These are phyloP conservation scores for Drosophila meridiana DNA, from an alignment of 2,888 invertebrate genomes.

Conservation along the genomic window DNA sequence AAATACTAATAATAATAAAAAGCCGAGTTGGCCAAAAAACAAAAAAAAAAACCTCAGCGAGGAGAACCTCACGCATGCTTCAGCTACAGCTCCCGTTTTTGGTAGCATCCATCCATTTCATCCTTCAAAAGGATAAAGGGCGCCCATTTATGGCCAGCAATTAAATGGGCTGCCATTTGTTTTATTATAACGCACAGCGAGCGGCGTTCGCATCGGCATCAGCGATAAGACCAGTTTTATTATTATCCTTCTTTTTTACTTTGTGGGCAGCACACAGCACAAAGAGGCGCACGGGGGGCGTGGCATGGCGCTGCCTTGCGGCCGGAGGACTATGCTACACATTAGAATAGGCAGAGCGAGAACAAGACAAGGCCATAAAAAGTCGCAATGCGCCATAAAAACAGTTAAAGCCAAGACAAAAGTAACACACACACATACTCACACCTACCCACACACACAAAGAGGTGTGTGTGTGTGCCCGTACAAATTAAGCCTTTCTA, in stretches of 20 bases:
- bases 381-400: constrained; percentile 80
- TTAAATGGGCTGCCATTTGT: constrained; percentile 83
- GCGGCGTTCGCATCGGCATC: constrained; percentile 70
- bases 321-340: constrained; percentile 50
- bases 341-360: constrained; percentile 76
- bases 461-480: constrained; percentile 23
- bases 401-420: constrained; percentile 81
- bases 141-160: constrained; percentile 83
- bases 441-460: constrained; percentile 23
- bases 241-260: constrained; percentile 72
- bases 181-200: constrained; percentile 75
- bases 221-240: constrained; percentile 76
- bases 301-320: constrained; percentile 30
- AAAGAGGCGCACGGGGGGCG: background rate
- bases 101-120: constrained; percentile 60
- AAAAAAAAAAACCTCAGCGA: constrained; percentile 2
- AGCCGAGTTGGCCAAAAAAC: constrained; percentile 31
- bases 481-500: constrained; percentile 81
- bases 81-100: constrained; percentile 35
- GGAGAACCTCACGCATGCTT: constrained; percentile 62
- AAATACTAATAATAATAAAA: constrained; percentile 81
- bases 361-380: constrained; percentile 79
- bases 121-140: constrained; percentile 74
- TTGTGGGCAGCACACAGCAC: background rate
- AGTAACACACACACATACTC: constrained; percentile 51